Base-by-base conservation (phyloP, 2,113 vertebrate genomes). In the Atractosteus spatula region DNA sequence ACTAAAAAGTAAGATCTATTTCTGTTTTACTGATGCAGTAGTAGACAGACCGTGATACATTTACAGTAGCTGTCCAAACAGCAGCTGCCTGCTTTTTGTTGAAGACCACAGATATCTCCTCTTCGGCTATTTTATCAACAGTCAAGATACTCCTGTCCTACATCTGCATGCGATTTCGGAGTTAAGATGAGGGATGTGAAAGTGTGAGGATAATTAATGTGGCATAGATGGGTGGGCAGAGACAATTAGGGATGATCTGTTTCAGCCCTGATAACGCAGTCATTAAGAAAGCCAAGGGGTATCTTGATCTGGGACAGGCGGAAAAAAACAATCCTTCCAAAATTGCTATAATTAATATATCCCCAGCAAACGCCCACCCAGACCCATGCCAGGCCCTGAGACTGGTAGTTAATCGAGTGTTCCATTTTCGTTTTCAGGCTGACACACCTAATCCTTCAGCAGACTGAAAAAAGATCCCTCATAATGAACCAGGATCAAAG, bases 291-390 rank as follows among this genome's bases (percentile, higher is more conserved):
- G 66, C 56, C 41, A 70, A 62, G 10, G 56, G 57, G 44, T 62
- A 45, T 62, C 44, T 14, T 68, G 66, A 73, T 68, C 65, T 51
- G 57, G 57, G 12, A 13, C 66, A 56, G 63, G 61, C 66, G 14
- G 29, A 64, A 56, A 29, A 17, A 66, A 66, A 57, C 42, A 54
- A 43, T 57, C 41, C 67, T 55, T 17, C 70, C 41, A 43, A 44
- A 72, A 68, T 29, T 73, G 57, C 55, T 41, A 73, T 73, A 67
- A 73, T 62, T 73, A 68, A 73, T 73, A 73, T 51, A 62, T 73
- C 47, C 47, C 55, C 64, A 41, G 2, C 45, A 73, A 68, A 73
- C 17, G 56, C 55, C 54, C 71, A 66, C 62, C 66, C 63, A 64
- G 54, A 56, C 62, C n/a, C 3, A 16, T 56, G 62, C 63, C 11